phyloP scores from a whole-genome alignment of 2,797 vertebrate genomes.

The Synaphobranchus kaupii region DNA sequence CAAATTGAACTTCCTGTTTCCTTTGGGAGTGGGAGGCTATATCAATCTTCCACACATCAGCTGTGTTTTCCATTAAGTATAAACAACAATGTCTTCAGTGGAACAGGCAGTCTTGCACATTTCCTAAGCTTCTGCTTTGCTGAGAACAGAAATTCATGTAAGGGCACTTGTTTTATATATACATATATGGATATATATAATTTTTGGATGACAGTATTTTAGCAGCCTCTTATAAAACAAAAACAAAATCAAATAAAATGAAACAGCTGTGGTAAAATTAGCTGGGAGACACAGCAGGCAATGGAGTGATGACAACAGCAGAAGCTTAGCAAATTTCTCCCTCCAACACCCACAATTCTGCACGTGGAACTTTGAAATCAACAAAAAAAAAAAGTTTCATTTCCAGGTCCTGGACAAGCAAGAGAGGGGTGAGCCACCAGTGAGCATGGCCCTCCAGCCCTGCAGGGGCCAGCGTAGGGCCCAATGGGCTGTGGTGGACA shows the following conservation, averaged over 20 bases:
- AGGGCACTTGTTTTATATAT: background rate
- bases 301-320: conserved; percentile 50
- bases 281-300: conserved; percentile 14
- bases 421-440: conserved; percentile 70
- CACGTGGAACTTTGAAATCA: conserved; percentile 51
- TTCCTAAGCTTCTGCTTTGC: conserved; percentile 75
- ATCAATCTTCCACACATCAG: conserved; percentile 63
- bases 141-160: conserved; percentile 37
- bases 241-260: background rate
- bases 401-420: conserved; percentile 78
- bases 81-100: conserved; percentile 70
- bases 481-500: conserved; percentile 6
- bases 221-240: conserved; percentile 26
- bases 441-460: conserved; percentile 47
- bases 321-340: conserved; percentile 77
- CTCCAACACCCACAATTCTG: conserved; percentile 72
- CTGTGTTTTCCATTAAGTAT: conserved; percentile 67
- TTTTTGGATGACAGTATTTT: conserved; percentile 33
- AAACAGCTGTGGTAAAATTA: conserved; percentile 38
- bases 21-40: conserved; percentile 66
- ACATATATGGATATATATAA: background rate
- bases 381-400: conserved; percentile 60
- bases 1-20: conserved; percentile 47
- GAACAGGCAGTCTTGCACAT: conserved; percentile 70
- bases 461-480: conserved; percentile 1